Evolutionary conservation across 2,888 invertebrate genomes (phyloP).

Genomic region (Heteromurus nitidus): DNA sequence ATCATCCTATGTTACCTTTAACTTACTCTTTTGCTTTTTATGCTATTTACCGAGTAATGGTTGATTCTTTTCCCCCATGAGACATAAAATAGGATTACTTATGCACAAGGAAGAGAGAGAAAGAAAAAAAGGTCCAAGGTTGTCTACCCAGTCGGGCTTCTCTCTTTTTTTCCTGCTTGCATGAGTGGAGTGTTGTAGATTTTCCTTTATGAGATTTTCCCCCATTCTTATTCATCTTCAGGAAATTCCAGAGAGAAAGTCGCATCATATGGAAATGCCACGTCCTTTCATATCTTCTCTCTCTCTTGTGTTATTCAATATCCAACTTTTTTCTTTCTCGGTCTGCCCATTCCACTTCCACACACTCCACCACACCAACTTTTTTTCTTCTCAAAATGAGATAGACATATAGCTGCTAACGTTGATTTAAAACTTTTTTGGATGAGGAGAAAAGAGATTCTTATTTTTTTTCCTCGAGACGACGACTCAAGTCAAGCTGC

Average conservation of each 20-base stretch:
- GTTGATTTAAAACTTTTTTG: constrained; percentile 22
- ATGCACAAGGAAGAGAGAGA: constrained; percentile 25
- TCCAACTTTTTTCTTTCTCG: constrained; percentile 10
- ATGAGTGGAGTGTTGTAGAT: neutral
- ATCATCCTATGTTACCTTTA: constrained; percentile 7
- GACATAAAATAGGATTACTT: constrained; percentile 57
- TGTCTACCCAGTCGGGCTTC: constrained; percentile 2
- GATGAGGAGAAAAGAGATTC: neutral
- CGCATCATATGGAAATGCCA: constrained; percentile 22
- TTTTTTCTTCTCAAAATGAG: neutral
- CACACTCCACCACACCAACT: neutral
- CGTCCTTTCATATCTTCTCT: constrained; percentile 18
- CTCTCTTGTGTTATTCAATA: constrained; percentile 17
- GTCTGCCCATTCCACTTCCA: too few species aligned
- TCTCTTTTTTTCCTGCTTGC: constrained; percentile 8
- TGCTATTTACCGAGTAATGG: constrained; percentile 13
- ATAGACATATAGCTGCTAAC: neutral
- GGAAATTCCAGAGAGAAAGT: constrained; percentile 26
- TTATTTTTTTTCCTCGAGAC: neutral
- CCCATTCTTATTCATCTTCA: neutral
- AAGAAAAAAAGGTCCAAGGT: constrained; percentile 44
- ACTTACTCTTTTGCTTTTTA: constrained; percentile 1
- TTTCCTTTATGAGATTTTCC: constrained; percentile 36
- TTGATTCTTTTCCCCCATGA: constrained; percentile 39
- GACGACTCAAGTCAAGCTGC: too few species aligned